A percentile compares a stretch with the other conserved stretches of the same genome.
Evolutionary conservation across 2,113 vertebrate genomes (phyloP).

Genomic region (Neolamprologus brichardi): DNA sequence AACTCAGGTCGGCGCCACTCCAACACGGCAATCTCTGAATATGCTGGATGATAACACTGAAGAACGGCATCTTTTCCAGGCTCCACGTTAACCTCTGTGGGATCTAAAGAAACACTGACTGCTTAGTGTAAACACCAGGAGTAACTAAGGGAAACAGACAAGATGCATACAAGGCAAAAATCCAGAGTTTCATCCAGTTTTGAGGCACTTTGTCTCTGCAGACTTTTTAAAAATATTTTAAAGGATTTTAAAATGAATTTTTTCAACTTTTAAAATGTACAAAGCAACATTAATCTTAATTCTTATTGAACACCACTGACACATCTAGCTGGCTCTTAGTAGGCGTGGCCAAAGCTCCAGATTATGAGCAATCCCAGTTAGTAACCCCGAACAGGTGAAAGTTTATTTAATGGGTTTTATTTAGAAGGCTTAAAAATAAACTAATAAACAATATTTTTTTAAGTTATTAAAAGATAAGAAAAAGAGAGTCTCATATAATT

Average conservation of each 20-base stretch:
- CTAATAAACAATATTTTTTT: not conserved
- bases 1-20: not conserved
- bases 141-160: not conserved
- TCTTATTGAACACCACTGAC: not conserved
- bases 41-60: accelerated
- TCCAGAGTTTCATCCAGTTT: accelerated
- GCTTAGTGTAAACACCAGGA: accelerated
- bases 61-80: not conserved
- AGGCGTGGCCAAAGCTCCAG: accelerated
- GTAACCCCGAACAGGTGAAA: not conserved
- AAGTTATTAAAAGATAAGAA: not conserved
- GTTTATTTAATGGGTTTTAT: not conserved
- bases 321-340: accelerated
- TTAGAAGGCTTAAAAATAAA: not conserved
- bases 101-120: accelerated
- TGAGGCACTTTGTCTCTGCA: not conserved
- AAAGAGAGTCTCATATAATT: accelerated
- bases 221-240: accelerated
- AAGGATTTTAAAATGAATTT: accelerated
- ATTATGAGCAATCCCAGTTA: not conserved
- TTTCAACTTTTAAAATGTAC: accelerated
- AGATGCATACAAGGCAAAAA: not conserved
- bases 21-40: not conserved
- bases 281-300: not conserved
- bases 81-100: accelerated